Evolutionary conservation across 2,888 invertebrate species (phyloP).

Genomic region (Thecocarcelia acutangulata): DNA sequence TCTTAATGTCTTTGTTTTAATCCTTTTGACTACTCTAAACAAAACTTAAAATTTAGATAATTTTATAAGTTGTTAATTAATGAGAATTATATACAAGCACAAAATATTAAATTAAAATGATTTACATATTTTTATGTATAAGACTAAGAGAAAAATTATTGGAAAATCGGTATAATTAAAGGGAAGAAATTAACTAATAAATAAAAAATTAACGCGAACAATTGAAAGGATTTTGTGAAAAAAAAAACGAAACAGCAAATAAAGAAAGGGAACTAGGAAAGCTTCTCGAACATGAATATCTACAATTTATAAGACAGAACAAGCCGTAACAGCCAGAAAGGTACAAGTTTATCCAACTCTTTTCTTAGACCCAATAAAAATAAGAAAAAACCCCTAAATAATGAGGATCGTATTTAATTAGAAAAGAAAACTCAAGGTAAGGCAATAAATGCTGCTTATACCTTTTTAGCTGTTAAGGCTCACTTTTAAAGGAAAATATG

Average conservation of each 20-base stretch:
- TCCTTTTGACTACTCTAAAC: conserved; percentile 45
- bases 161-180: conserved; percentile 6
- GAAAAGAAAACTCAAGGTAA: no score
- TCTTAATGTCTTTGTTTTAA: conserved; percentile 14
- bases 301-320: conserved; percentile 25
- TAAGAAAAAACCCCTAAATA: no score
- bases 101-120: conserved; percentile 4
- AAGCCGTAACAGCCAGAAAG: not conserved
- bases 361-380: no score
- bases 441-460: not conserved
- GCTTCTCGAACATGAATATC: not conserved
- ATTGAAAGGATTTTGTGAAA: not conserved
- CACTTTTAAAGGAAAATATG: no score
- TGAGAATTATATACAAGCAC: conserved; percentile 47
- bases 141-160: conserved; percentile 27
- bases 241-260: not conserved
- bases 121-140: conserved; percentile 35
- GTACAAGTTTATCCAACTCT: no score
- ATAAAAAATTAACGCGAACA: conserved; percentile 15
- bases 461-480: no score
- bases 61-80: not conserved
- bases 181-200: conserved; percentile 33
- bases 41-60: conserved; percentile 37
- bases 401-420: no score
- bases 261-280: not conserved